Evolutionary conservation across 2,797 vertebrate genomes (phyloP).

Genomic region (Huso huso): DNA sequence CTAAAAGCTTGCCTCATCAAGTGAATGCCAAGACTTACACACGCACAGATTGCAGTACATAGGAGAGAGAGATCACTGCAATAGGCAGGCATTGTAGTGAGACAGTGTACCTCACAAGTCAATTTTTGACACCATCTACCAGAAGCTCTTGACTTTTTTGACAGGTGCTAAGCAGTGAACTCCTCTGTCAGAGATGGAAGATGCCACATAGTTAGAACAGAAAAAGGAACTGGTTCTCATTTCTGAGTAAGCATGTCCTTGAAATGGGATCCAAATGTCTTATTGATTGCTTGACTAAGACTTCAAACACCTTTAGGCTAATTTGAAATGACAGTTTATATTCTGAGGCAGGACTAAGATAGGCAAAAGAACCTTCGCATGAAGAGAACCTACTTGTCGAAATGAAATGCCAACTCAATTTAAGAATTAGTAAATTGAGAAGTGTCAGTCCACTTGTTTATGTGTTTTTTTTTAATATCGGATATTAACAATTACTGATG

Average conservation of each 20-base stretch:
- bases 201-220: not conserved
- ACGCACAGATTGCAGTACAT: too few species aligned
- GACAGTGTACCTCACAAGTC: not conserved
- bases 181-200: not conserved
- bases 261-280: not conserved
- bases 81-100: too few species aligned
- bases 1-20: too few species aligned
- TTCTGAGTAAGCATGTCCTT: not conserved
- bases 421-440: not conserved
- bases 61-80: too few species aligned
- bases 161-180: constrained; percentile 1
- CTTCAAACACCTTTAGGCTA: not conserved
- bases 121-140: not conserved
- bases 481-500: constrained; percentile 18
- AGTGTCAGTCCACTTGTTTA: not conserved
- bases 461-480: not conserved
- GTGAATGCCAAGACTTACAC: too few species aligned
- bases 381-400: not conserved
- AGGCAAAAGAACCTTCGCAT: not conserved
- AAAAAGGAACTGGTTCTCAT: not conserved
- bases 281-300: not conserved
- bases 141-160: not conserved
- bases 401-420: not conserved
- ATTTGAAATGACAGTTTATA: not conserved
- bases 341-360: not conserved